Base-by-base conservation (phyloP, 2,888 invertebrate species). In the Drosophila neonasuta region DNA sequence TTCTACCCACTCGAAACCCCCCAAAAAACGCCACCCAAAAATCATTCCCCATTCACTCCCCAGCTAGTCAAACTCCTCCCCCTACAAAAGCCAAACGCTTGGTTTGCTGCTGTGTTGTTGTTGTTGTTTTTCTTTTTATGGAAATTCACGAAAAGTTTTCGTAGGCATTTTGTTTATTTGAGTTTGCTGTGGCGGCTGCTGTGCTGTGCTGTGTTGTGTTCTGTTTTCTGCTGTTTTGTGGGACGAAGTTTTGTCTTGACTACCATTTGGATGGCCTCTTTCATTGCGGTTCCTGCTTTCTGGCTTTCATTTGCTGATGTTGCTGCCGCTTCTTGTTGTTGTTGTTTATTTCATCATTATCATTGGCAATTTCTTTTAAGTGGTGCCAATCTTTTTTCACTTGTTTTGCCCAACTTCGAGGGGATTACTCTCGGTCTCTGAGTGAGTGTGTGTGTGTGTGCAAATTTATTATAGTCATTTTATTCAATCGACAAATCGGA, bases 401-500 rank as follows among this genome's bases (percentile, higher is more conserved):
- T 86, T 86, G 82, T 73, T 77, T 70, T 83, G 71, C 75, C 68
- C 71, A 72, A 71, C 60, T 61, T 80, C 57, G 60, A 59, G 79
- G 82, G 85, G 80, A 77, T 87, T 86, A 78, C 71, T 52, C 72
- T 69, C 54, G 36, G n/a, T n/a, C 67, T 54, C 42, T 44, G 78
- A 71, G 68, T 68, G 84, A 51, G 45, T 46, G 80, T 76, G 70
- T 56, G 45, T 45, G 80, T 76, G 70, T 70, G 84, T 59, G 69
- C 79, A 68, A 83, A 84, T 86, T 84, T 86, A 84, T 88, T 86
- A 85, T 79, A 78, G 88, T 80, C 82, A 88, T 88, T 89, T 88
- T 87, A 88, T 89, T 88, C 88, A 89, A 88, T 88, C 89, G 88
- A 88, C 88, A 89, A 88, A 88, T 88, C 88, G 89, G 88, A 88